Evolutionary conservation across 2,797 vertebrate genomes (phyloP).

Genomic region (Onychomys arenicola): DNA sequence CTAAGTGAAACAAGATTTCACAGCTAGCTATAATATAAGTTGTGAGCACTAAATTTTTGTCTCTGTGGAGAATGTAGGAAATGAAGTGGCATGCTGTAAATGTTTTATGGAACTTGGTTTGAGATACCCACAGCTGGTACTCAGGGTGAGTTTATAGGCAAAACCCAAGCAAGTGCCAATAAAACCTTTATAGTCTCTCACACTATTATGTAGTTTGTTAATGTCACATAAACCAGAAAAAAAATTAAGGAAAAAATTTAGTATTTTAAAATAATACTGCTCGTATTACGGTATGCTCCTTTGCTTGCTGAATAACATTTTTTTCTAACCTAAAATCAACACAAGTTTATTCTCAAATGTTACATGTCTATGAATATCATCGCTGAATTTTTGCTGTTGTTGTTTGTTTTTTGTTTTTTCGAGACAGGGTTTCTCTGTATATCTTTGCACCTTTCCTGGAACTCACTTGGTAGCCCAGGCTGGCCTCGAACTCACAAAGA

Average conservation of each 20-base stretch:
- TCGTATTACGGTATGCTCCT: conserved; percentile 14
- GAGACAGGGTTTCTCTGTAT: too few relatives aligned
- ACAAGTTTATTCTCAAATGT: conserved; percentile 23
- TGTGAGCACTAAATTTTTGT: conserved; percentile 62
- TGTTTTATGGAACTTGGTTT: conserved; percentile 70
- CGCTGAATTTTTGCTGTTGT: conserved; percentile 14
- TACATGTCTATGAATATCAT: conserved; percentile 19
- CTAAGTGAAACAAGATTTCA: conserved; percentile 61
- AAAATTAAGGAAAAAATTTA: conserved; percentile 37
- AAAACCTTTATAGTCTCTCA: conserved; percentile 58
- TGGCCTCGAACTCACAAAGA: too few relatives aligned
- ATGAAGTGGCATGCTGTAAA: conserved; percentile 48
- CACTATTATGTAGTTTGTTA: conserved; percentile 68
- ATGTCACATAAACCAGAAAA: conserved; percentile 58
- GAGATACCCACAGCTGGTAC: background rate
- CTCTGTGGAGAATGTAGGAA: conserved; percentile 4
- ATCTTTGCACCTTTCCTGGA: too few relatives aligned
- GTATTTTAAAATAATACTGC: conserved; percentile 52
- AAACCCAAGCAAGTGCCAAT: conserved; percentile 60
- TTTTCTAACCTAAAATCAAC: conserved; percentile 40
- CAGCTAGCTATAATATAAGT: conserved; percentile 36
- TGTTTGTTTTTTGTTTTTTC: too few relatives aligned
- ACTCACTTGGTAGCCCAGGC: too few relatives aligned
- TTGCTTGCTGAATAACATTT: conserved; percentile 49
- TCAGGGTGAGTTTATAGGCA: conserved; percentile 49